Percentiles rank a stretch among this genome's conserved stretches.
These are phyloP conservation scores for Cataglyphis livida DNA, from an alignment of 2,888 invertebrate genomes.

Conservation along the genomic window DNA sequence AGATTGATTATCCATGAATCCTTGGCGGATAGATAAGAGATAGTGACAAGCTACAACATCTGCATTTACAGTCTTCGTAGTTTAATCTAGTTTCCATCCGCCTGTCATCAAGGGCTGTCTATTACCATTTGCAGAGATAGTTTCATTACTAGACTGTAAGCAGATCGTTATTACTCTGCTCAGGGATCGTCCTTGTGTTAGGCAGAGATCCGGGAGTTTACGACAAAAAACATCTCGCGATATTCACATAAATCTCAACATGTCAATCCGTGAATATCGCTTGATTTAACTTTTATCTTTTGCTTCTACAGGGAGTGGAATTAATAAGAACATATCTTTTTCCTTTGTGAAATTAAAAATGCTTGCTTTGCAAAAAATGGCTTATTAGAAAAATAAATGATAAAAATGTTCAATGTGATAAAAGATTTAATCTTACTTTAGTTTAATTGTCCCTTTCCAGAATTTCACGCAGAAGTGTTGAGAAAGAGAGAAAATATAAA, in stretches of 20 bases:
- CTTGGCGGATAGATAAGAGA: slow-evolving; percentile 56
- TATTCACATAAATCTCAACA: neutral
- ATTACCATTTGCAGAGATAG: slow-evolving; percentile 27
- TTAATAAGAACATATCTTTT: neutral
- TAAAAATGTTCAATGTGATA: neutral
- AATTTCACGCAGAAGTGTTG: neutral
- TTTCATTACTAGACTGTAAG: slow-evolving; percentile 27
- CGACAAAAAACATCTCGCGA: slow-evolving; percentile 11
- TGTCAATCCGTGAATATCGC: neutral
- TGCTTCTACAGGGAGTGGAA: neutral
- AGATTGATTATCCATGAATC: slow-evolving; percentile 41
- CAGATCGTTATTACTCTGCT: slow-evolving; percentile 25
- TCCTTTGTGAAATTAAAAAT: neutral
- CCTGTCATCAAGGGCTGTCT: slow-evolving; percentile 2
- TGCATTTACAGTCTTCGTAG: slow-evolving; percentile 34
- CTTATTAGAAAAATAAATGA: neutral
- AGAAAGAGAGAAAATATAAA: neutral
- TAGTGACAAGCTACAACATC: slow-evolving; percentile 46
- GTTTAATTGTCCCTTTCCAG: neutral
- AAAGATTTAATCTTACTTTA: neutral
- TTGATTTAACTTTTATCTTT: neutral
- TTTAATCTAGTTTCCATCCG: neutral
- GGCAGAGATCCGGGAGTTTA: neutral
- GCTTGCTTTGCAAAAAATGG: neutral
- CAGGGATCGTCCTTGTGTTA: neutral